A percentile compares a stretch with the other conserved stretches of the same genome.
phyloP scores from a whole-genome alignment of 37 sponge, comb jelly and placozoan species.

The Mnemiopsis leidyi region DNA sequence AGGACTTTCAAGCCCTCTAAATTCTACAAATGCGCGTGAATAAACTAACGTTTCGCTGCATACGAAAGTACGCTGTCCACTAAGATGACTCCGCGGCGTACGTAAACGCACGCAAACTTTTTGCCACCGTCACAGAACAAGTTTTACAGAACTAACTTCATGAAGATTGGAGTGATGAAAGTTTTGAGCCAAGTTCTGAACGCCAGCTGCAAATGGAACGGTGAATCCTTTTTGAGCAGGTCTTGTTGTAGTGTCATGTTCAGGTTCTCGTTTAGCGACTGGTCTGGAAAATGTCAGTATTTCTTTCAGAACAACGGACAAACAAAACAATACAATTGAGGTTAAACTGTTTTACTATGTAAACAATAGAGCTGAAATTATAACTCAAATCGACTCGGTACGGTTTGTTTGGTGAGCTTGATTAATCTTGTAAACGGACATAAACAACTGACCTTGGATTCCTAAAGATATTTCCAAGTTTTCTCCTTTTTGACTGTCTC shows the following conservation, averaged over 20 bases:
- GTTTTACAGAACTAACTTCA: not conserved
- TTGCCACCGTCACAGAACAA: not conserved
- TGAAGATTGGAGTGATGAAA: not conserved
- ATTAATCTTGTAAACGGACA: too few species aligned
- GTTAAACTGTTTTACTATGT: too few species aligned
- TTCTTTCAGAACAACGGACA: too few species aligned
- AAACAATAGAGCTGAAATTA: too few species aligned
- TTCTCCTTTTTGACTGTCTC: not conserved
- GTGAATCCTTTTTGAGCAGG: not conserved
- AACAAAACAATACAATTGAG: too few species aligned
- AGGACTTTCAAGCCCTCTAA: too few species aligned
- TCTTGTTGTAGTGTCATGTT: too few species aligned
- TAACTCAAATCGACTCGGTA: too few species aligned
- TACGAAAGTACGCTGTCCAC: not conserved
- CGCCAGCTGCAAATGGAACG: not conserved
- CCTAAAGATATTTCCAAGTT: not conserved
- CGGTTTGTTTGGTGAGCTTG: too few species aligned
- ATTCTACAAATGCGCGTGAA: slow-evolving; percentile 23
- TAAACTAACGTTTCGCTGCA: not conserved
- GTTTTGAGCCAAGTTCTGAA: not conserved
- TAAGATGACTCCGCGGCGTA: not conserved
- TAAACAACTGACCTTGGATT: not conserved
- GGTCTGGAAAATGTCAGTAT: too few species aligned
- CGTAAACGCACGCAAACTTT: not conserved
- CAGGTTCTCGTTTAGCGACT: too few species aligned